Evolutionary conservation across 2,888 invertebrate genomes (phyloP).

Genomic region (Arrhopalites spinosus): DNA sequence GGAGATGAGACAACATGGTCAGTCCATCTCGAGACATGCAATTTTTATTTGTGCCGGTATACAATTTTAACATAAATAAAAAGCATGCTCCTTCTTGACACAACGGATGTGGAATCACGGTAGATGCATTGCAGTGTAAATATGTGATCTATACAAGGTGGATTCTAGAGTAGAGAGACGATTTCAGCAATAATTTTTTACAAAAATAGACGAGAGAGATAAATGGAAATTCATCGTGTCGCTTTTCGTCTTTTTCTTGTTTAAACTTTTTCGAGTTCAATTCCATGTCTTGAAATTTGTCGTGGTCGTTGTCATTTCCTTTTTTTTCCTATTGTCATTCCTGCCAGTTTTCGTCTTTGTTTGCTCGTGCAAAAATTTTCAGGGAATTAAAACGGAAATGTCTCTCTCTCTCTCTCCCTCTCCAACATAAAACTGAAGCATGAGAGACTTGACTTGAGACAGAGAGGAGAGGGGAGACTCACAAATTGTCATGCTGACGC

Average conservation of each 20-base stretch:
- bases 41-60: too few relatives aligned
- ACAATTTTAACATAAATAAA: too few relatives aligned
- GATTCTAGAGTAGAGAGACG: neutral
- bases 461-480: neutral
- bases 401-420: neutral
- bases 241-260: neutral
- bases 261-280: neutral
- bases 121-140: too few relatives aligned
- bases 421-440: constrained; percentile 9
- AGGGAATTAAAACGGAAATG: constrained; percentile 32
- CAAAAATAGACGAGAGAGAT: neutral
- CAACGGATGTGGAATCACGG: too few relatives aligned
- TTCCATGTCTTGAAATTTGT: neutral
- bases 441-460: neutral
- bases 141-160: too few relatives aligned
- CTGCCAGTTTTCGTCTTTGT: neutral
- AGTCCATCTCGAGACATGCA: too few relatives aligned
- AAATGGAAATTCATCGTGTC: too few relatives aligned
- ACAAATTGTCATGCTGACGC: constrained; percentile 5
- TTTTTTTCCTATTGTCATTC: neutral
- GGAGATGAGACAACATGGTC: too few relatives aligned
- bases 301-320: neutral
- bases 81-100: too few relatives aligned
- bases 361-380: constrained; percentile 21
- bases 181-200: too few relatives aligned